Evolutionary conservation across 1,140 invertebrate species (phyloP), one percentile per base, ranked within the genome.

Genomic region (Vollenhovia emeryi): DNA sequence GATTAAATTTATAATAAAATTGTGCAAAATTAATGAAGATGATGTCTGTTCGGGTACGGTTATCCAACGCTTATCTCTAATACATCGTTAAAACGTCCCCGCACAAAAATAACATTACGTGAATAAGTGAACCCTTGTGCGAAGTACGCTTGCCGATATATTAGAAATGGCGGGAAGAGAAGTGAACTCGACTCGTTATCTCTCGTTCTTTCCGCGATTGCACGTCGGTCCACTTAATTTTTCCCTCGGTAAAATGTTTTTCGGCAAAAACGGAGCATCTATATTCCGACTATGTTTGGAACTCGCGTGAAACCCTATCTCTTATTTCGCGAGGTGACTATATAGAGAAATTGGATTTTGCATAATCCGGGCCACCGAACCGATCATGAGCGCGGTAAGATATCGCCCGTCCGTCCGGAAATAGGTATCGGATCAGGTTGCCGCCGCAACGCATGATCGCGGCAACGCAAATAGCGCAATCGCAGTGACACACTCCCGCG

Each of bases 311-410:
- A 50, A 82, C 30, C 48, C 36, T 66, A 82, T 82, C 78, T 73
- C 66, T 82, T 82, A 82, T 82, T 82, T 52, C 66, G 50, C 66
- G 27, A 33, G 36, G 8, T 50, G 36, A n/a, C 36, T 71, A 82
- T 82, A 82, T 71, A 57, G 24, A 73, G 78, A 30, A 57, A 82
- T 82, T 82, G 66, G 78, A 82, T 82, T 82, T 57, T 73, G 40
- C 78, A 52, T 73, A 82, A 82, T 82, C 78, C 50, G 50, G 66
- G 33, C 45, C 62, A 21, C 36, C 78, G 18, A 71, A 82, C 36
- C 78, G 66, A 82, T 82, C 78, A 82, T 73, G 78, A 82, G 27
- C 50, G 24, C 50, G 50, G 78, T 82, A 82, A 82, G 78, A 82
- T 82, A 82, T 71, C 78, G 27, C 50, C 27, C 50, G 78, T 82